Percentiles rank a stretch among this genome's conserved stretches.
Evolutionary conservation across 2,113 vertebrate species (phyloP).

Genomic region (Oxyruncus cristatus): DNA sequence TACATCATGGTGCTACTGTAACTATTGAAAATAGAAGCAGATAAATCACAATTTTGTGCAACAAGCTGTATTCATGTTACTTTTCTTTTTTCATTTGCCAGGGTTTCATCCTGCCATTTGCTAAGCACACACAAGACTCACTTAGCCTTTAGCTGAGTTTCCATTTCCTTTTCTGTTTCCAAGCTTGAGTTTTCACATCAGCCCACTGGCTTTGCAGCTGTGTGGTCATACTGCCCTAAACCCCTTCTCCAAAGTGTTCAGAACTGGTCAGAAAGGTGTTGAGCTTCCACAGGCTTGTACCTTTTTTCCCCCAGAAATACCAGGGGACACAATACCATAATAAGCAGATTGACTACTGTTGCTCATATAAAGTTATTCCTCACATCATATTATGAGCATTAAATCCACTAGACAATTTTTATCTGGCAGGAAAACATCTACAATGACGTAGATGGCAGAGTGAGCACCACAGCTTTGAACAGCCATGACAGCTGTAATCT

Average conservation of each 20-base stretch:
- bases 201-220: not conserved
- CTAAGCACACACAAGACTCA: not conserved
- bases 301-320: not conserved
- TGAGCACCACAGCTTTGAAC: not conserved
- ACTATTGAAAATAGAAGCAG: conserved; percentile 50
- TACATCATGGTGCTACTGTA: conserved; percentile 32
- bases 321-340: not conserved
- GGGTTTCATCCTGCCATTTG: not conserved
- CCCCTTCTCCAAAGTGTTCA: not conserved
- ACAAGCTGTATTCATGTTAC: not conserved
- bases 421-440: conserved; percentile 28
- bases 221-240: not conserved
- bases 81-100: not conserved
- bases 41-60: conserved; percentile 52
- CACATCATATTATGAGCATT: conserved; percentile 20
- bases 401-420: conserved; percentile 41
- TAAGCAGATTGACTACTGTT: conserved; percentile 5
- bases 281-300: not conserved
- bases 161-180: not conserved
- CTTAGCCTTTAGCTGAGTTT: not conserved
- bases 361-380: conserved; percentile 9
- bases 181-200: not conserved
- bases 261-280: not conserved
- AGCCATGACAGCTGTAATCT: not conserved
- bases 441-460: not conserved